Evolutionary conservation across 2,888 invertebrate species (phyloP), one percentile per base, ranked within the genome.

Genomic region (Drosophila buzzatii): DNA sequence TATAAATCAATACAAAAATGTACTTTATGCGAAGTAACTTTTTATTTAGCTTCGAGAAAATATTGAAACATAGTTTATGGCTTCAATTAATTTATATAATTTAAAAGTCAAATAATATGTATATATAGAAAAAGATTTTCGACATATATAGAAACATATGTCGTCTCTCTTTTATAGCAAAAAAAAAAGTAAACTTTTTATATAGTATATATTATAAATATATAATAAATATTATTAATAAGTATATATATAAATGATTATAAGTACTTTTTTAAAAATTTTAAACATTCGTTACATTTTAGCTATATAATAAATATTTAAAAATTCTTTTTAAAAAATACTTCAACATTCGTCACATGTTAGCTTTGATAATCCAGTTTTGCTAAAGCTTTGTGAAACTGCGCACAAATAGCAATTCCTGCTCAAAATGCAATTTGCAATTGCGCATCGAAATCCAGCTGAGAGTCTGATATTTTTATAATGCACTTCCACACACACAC

Each of bases 381-480:
- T 27, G 41, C 18, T 27, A 39, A 39, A 55, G 12, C 55, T 41
- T 39, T 41, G 37, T 31, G 27, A 5, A 35, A 12, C 33, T 14
- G 12, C 37, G 12, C 37, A 47, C 27, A 62, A 44, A 37, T 12
- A 10, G 45, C n/a, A 51, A 55, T 35, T 64, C 39, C 39, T 35
- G 35, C 27, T 10, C 55, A 20, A 23, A 42, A 27, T 10, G 16
- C 35, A 14, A 52, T 51, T 73, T 62, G 51, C 61, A 62, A 62
- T 51, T 58, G 53, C 47, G 42, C 42, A 41, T 45, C 37, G 56
- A 41, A 7, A 31, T 51, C 10, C 16, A 7, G 20, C 47, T 58
- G 35, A 31, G 56, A 73, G 61, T 63, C 56, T 60, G 62, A 63
- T 60, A 67, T 60, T 59, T 61, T 56, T 52, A 23, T 35, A 44